Evolutionary conservation across 2,797 vertebrate genomes (phyloP).

Genomic region (Gobionotothen gibberifrons): DNA sequence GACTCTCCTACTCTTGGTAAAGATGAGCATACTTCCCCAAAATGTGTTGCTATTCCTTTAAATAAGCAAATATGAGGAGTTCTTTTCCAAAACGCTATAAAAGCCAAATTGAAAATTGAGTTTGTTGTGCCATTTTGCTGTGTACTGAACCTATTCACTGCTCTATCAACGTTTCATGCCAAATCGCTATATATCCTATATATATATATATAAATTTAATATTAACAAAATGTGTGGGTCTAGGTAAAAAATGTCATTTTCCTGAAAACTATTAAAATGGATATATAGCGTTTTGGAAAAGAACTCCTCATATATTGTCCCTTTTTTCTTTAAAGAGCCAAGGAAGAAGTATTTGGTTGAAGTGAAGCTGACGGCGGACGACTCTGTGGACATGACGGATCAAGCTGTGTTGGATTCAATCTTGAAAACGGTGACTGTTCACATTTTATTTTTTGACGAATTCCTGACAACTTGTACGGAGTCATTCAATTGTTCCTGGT

Average conservation of each 20-base stretch:
- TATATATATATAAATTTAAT: too few relatives aligned
- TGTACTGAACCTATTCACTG: too few relatives aligned
- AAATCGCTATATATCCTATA: too few relatives aligned
- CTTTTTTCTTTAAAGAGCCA: not conserved
- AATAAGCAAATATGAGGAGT: not conserved
- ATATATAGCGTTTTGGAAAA: too few relatives aligned
- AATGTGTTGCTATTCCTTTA: not conserved
- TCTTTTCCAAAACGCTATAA: too few relatives aligned
- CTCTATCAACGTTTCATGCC: too few relatives aligned
- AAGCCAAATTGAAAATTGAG: too few relatives aligned
- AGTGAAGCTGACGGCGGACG: not conserved
- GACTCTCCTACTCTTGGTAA: not conserved
- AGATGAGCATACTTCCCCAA: not conserved
- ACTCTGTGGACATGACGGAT: not conserved
- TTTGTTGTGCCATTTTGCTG: too few relatives aligned
- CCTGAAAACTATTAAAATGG: too few relatives aligned
- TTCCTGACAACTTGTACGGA: not conserved
- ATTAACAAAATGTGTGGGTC: too few relatives aligned
- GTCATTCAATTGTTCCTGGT: not conserved
- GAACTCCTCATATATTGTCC: too few relatives aligned
- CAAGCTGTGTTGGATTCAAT: not conserved
- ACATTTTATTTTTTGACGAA: not conserved
- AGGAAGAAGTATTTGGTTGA: not conserved
- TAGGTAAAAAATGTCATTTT: too few relatives aligned
- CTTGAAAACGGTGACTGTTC: conserved; percentile 2